Conservation (phyloP, 1,140 invertebrate species). For the Macrosteles quadrilineatus region DNA sequence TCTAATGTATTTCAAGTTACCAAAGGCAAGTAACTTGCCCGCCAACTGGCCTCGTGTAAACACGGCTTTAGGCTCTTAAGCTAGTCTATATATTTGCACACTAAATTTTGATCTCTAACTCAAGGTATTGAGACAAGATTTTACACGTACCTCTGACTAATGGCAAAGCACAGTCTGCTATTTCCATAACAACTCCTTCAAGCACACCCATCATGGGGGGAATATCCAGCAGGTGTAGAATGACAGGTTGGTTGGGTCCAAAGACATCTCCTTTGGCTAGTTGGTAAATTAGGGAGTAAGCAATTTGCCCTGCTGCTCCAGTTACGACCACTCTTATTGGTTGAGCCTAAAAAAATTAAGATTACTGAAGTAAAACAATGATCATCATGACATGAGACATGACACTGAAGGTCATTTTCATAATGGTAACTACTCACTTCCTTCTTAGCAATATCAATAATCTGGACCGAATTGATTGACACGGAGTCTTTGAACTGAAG, state of each 20-base stretch:
- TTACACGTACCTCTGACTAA: conserved; percentile 63
- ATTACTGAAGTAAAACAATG: conserved; percentile 3
- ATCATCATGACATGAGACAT: conserved; percentile 24
- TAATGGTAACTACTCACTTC: conserved; percentile 30
- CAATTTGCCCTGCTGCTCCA: conserved; percentile 98
- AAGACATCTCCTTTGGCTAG: conserved; percentile 97
- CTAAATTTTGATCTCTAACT: too few relatives aligned
- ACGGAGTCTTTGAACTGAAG: conserved; percentile 20
- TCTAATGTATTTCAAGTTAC: too few relatives aligned
- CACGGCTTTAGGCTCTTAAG: too few relatives aligned
- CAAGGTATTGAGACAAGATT: too few relatives aligned
- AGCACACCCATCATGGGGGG: conserved; percentile 92
- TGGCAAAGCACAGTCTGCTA: conserved; percentile 95
- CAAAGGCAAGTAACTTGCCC: too few relatives aligned
- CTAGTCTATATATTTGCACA: too few relatives aligned
- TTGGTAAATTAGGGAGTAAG: conserved; percentile 93
- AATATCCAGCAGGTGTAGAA: conserved; percentile 94
- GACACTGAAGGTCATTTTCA: conserved; percentile 33
- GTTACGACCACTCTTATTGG: conserved; percentile 94
- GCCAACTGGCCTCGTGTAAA: too few relatives aligned
- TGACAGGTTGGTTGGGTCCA: conserved; percentile 85
- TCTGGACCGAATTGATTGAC: conserved; percentile 29
- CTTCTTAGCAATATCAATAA: conserved; percentile 31
- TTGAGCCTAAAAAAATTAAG: conserved; percentile 52
- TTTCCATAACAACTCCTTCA: conserved; percentile 96